Evolutionary conservation across 2,888 invertebrate species (phyloP), one percentile per base, ranked within the genome.

Genomic region (Argyra leucocephala): DNA sequence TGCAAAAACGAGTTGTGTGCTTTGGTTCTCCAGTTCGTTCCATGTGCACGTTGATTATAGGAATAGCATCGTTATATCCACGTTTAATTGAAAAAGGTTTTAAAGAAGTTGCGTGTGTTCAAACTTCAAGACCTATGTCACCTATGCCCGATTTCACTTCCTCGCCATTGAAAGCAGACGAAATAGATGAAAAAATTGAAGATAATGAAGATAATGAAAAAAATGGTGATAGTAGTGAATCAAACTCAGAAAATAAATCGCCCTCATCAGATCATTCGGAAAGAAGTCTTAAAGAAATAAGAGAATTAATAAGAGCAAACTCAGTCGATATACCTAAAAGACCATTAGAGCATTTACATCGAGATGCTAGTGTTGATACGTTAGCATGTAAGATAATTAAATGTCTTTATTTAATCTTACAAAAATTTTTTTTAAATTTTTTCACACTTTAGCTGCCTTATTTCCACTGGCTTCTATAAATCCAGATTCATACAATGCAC

Each of bases 11-110:
- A 76, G 89, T 97, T 59, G 85, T 99, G 64, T 92, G 97, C 76
- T 93, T 91, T 79, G 92, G 94, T 65, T 90, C 95, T 22, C 96
- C 97, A 2, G 97, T 96, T 2, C 90, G 93, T 67, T 87, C 89
- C 9, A 82, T 98, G 70, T 96, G 96, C 72, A 86, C 90, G 9
- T 86, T 91, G 6, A 86, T 98, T 71, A 81, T 99, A 64, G 90
- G 96, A 7, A 83, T 98, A 63, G 83, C 96, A 0, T 97, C 97
- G 1, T 79, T 99, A 48, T 87, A 94, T 80, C 98, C 98, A 64
- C 89, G 88, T 61, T 88, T 95, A 82, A 83, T 96, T 70, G 93
- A 95, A 76, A 85, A 84, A 74, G 96, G 96, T 2, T 83, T 96
- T 59, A 81, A 85, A 69, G 87, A 90, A 75, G 88, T 93, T 63